Percentiles rank a stretch among this genome's conserved stretches.
phyloP scores from a whole-genome alignment of 2,113 vertebrate species.

The Lepus americanus region DNA sequence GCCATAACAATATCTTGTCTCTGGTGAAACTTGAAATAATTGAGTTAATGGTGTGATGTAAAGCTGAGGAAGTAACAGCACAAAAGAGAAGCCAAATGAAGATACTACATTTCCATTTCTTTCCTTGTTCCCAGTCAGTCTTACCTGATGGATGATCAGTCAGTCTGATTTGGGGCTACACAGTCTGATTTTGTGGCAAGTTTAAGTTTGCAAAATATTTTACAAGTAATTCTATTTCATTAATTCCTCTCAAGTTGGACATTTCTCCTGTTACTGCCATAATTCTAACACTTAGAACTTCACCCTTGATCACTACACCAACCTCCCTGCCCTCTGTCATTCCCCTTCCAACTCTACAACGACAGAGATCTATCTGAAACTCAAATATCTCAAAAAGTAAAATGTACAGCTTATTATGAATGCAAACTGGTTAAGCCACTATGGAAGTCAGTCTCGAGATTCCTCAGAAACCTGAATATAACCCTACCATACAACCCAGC shows the following conservation, averaged over 20 bases:
- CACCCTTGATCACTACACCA: neutral
- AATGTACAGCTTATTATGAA: neutral
- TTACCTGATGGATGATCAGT: neutral
- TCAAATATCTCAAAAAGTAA: neutral
- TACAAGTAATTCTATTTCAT: neutral
- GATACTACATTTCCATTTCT: neutral
- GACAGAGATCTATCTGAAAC: neutral
- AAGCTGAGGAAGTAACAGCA: neutral
- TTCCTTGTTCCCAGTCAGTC: neutral
- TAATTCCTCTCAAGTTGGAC: neutral
- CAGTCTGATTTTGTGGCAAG: neutral
- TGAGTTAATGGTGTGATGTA: neutral
- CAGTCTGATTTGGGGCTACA: neutral
- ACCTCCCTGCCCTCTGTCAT: neutral
- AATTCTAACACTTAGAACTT: neutral
- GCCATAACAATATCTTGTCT: neutral
- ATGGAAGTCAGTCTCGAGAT: no score
- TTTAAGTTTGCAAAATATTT: neutral
- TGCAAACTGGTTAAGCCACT: no score
- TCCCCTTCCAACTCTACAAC: neutral
- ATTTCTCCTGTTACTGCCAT: neutral
- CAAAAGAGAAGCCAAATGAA: neutral
- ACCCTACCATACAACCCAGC: no score
- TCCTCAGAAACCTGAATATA: no score
- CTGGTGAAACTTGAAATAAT: slow-evolving; percentile 41